Evolutionary conservation across 1,140 invertebrate species (phyloP).

Genomic region (Cydia amplana): DNA sequence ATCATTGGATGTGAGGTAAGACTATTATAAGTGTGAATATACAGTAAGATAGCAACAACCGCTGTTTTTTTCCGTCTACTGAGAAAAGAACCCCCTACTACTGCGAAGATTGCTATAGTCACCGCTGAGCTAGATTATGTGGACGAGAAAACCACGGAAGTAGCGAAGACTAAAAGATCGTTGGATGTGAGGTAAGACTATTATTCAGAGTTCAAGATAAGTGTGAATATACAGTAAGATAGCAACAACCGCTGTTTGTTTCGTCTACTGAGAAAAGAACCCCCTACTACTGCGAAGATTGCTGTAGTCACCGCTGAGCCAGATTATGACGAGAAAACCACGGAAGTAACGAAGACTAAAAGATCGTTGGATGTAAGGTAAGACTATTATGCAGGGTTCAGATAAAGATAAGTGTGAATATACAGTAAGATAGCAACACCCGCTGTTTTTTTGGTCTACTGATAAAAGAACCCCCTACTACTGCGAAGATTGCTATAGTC

Average conservation of each 20-base stretch:
- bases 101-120: neutral
- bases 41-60: too few species aligned
- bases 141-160: slow-evolving; percentile 44
- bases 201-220: too few species aligned
- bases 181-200: neutral
- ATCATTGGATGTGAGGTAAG: neutral
- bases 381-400: too few species aligned
- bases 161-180: slow-evolving; percentile 34
- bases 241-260: slow-evolving; percentile 48
- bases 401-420: slow-evolving; percentile 9
- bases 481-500: neutral
- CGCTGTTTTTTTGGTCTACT: neutral
- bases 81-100: slow-evolving; percentile 29
- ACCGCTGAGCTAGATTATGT: slow-evolving; percentile 36
- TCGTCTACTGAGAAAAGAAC: slow-evolving; percentile 34
- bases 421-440: too few species aligned
- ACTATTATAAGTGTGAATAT: neutral
- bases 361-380: neutral
- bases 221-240: slow-evolving; percentile 14
- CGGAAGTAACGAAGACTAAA: slow-evolving; percentile 39
- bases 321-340: slow-evolving; percentile 41
- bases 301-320: slow-evolving; percentile 28
- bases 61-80: neutral
- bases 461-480: slow-evolving; percentile 29
- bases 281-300: slow-evolving; percentile 1